Evolutionary conservation across 1,140 invertebrate species (phyloP).

Genomic region (Drosophila ogumai): DNA sequence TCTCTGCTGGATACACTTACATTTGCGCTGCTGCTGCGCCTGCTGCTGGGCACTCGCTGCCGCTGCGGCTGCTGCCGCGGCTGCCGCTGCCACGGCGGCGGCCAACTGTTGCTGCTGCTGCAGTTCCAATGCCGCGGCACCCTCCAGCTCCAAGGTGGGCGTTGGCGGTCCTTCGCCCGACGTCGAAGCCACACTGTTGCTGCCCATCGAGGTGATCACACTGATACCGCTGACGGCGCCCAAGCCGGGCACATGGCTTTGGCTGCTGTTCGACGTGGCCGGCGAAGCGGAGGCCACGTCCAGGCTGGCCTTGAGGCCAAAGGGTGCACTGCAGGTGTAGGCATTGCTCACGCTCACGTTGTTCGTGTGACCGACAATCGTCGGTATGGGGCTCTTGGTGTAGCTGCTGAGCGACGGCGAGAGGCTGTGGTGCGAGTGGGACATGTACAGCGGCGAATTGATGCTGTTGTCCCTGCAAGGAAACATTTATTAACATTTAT

Average conservation of each 20-base stretch:
- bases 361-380: constrained; percentile 74
- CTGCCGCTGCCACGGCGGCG: constrained; percentile 48
- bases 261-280: constrained; percentile 37
- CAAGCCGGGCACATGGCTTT: constrained; percentile 55
- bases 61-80: constrained; percentile 52
- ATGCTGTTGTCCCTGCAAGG: constrained; percentile 72
- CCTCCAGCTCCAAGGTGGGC: constrained; percentile 86
- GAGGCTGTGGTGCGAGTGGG: constrained; percentile 76
- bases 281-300: constrained; percentile 57
- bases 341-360: constrained; percentile 65
- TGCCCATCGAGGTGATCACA: constrained; percentile 79
- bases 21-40: constrained; percentile 84
- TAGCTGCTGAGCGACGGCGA: constrained; percentile 77
- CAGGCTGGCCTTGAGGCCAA: constrained; percentile 61
- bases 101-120: constrained; percentile 59
- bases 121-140: constrained; percentile 76
- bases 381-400: constrained; percentile 79
- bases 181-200: constrained; percentile 61
- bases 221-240: constrained; percentile 74
- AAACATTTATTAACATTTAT: background rate
- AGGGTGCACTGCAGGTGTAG: constrained; percentile 75
- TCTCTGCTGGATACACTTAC: constrained; percentile 60
- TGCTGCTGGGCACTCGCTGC: constrained; percentile 56
- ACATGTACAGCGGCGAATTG: constrained; percentile 81
- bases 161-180: constrained; percentile 86